Conservation (phyloP, 2,113 vertebrate species). For the Lophius piscatorius region DNA sequence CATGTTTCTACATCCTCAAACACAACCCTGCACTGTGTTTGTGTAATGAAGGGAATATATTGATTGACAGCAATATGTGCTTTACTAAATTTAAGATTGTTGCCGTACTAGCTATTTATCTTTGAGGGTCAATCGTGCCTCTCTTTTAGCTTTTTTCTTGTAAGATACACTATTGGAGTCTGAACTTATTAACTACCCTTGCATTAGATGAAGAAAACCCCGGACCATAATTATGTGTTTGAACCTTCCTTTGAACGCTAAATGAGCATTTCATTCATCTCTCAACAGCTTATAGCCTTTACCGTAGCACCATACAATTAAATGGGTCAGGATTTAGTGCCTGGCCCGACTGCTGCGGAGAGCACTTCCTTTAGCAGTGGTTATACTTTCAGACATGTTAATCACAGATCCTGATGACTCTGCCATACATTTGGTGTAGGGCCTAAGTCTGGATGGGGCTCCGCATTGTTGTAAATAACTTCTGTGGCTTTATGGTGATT, state of each 20-base stretch:
- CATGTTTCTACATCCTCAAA: background rate
- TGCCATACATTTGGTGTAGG: conserved; percentile 62
- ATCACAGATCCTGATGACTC: conserved; percentile 75
- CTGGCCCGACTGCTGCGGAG: conserved; percentile 60
- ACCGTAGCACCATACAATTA: conserved; percentile 72
- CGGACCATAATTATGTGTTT: conserved; percentile 54
- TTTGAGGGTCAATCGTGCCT: background rate
- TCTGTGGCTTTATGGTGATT: conserved; percentile 46
- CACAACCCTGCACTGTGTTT: background rate
- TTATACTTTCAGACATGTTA: conserved; percentile 75
- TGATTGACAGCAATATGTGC: background rate
- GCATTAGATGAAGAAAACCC: conserved; percentile 47
- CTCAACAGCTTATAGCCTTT: conserved; percentile 53
- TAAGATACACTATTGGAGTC: conserved; percentile 25
- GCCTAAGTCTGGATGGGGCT: conserved; percentile 58
- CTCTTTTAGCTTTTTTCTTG: conserved; percentile 10
- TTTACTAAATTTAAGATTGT: background rate
- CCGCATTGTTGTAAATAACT: conserved; percentile 62
- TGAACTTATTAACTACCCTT: conserved; percentile 49
- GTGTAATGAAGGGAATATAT: background rate
- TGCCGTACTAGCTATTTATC: background rate
- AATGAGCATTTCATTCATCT: conserved; percentile 70
- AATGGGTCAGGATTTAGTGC: conserved; percentile 73
- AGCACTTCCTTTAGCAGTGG: conserved; percentile 65
- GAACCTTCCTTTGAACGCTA: conserved; percentile 55